A percentile compares a stretch with the other conserved stretches of the same genome.
Evolutionary conservation across 2,113 vertebrate genomes (phyloP).

Genomic region (Scortum barcoo): DNA sequence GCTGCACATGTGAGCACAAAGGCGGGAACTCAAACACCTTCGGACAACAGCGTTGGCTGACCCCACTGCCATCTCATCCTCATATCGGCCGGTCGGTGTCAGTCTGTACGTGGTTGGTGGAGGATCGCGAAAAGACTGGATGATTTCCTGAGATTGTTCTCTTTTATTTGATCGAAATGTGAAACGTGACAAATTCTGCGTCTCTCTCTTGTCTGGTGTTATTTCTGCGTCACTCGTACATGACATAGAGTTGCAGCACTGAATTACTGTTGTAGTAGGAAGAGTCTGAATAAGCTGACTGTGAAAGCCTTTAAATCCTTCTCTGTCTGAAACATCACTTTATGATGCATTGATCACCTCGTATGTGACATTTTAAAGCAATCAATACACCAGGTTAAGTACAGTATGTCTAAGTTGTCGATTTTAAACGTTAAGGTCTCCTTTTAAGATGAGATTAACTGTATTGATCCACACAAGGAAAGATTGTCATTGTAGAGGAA

Average conservation of each 20-base stretch:
- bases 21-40: constrained; percentile 30
- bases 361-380: constrained; percentile 47
- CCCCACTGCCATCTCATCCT: constrained; percentile 30
- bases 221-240: neutral
- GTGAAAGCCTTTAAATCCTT: constrained; percentile 5
- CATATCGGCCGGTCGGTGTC: neutral
- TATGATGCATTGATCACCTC: constrained; percentile 1
- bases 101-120: neutral
- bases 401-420: constrained; percentile 8
- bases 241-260: neutral
- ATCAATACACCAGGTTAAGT: constrained; percentile 28
- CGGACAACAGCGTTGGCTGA: constrained; percentile 31
- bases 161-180: constrained; percentile 19
- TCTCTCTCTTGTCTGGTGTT: neutral
- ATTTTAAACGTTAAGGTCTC: constrained; percentile 28
- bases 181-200: constrained; percentile 44
- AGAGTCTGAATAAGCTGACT: constrained; percentile 15
- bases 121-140: neutral
- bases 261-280: neutral
- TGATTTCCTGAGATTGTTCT: constrained; percentile 71
- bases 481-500: neutral
- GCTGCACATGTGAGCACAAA: constrained; percentile 24
- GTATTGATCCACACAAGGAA: neutral
- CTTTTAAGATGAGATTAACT: neutral
- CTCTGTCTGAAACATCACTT: constrained; percentile 1